Evolutionary conservation across 2,888 invertebrate species (phyloP).

Genomic region (Luffia ferchaultella): DNA sequence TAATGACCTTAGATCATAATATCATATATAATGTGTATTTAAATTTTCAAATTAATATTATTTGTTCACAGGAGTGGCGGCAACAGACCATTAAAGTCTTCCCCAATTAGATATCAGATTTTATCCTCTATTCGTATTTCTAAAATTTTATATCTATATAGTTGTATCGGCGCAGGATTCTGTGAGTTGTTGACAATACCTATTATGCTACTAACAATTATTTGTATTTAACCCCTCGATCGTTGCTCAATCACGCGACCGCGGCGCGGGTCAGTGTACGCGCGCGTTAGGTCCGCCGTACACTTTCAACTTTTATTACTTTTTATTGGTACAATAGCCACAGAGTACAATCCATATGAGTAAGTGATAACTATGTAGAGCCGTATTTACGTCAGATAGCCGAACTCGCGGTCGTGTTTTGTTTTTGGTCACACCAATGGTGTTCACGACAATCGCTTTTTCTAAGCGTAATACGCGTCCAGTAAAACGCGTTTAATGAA

Average conservation of each 20-base stretch:
- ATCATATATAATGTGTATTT: neutral
- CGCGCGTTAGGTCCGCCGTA: no score
- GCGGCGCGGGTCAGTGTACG: neutral
- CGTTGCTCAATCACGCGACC: neutral
- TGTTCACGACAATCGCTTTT: no score
- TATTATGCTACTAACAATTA: constrained; percentile 34
- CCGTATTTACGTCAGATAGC: no score
- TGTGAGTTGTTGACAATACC: constrained; percentile 63
- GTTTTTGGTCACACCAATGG: no score
- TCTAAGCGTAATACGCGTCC: no score
- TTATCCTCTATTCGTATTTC: constrained; percentile 56
- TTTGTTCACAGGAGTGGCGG: constrained; percentile 44
- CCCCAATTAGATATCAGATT: constrained; percentile 58
- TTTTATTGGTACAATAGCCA: no score
- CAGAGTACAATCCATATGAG: no score
- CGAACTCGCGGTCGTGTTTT: no score
- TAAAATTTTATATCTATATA: constrained; percentile 54
- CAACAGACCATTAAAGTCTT: constrained; percentile 61
- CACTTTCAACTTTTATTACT: no score
- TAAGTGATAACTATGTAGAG: no score
- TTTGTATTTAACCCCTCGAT: constrained; percentile 36
- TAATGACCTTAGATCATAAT: neutral
- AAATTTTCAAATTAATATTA: neutral
- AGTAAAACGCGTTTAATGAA: no score
- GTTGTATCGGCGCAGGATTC: constrained; percentile 33